These are phyloP conservation scores for Arctocebus calabarensis DNA, from an alignment of 2,797 vertebrate species.

Conservation along the genomic window DNA sequence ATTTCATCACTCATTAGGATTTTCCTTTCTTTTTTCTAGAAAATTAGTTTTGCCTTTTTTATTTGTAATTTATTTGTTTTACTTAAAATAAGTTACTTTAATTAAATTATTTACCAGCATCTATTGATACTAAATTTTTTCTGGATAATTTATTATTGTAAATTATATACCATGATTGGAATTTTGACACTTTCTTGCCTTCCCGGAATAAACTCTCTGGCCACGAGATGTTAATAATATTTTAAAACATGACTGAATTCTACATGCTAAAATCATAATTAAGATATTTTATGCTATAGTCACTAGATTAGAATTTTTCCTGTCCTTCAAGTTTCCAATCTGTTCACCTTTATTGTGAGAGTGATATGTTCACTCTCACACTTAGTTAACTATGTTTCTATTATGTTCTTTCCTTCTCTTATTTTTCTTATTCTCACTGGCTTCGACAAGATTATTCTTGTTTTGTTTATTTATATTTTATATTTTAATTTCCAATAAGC, in stretches of 20 bases:
- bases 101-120: background rate
- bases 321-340: constrained; percentile 6
- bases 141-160: background rate
- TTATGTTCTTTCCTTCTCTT: background rate
- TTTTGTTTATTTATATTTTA: constrained; percentile 43
- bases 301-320: background rate
- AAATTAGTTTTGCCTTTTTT: constrained; percentile 11
- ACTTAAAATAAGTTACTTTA: constrained; percentile 11
- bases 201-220: background rate
- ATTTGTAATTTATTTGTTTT: constrained; percentile 15
- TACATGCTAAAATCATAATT: background rate
- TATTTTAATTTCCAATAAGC: constrained; percentile 1
- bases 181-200: background rate
- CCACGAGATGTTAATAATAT: background rate
- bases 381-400: constrained; percentile 2
- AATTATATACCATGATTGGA: background rate
- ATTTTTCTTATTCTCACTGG: background rate
- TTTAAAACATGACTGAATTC: background rate
- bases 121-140: background rate
- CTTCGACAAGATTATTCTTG: constrained; percentile 15
- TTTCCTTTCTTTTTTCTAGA: background rate
- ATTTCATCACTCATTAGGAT: background rate
- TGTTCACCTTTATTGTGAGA: constrained; percentile 41
- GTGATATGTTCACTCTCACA: background rate
- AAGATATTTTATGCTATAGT: background rate